Percentiles rank a stretch among this genome's conserved stretches.
Evolutionary conservation across 35 echinoderm and acorn worm genomes (phyloP).

Genomic region (Amphiura filiformis): DNA sequence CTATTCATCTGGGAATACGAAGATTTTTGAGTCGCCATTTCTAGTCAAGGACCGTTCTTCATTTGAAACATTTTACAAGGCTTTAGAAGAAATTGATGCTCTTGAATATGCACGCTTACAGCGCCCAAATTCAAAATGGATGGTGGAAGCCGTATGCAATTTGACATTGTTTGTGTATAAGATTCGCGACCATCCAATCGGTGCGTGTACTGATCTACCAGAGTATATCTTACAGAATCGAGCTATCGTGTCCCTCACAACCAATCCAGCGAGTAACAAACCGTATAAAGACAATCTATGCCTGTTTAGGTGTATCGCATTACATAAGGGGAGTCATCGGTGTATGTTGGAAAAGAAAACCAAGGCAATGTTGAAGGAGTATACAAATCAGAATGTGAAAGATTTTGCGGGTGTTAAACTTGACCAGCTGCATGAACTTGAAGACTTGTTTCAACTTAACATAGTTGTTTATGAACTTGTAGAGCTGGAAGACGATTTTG

Average conservation of each 20-base stretch:
- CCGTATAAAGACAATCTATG: slow-evolving; percentile 40
- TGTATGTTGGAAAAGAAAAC: slow-evolving; percentile 20
- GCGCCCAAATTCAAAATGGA: slow-evolving; percentile 53
- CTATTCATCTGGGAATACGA: not conserved
- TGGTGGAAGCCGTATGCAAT: slow-evolving; percentile 36
- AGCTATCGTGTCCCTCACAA: slow-evolving; percentile 18
- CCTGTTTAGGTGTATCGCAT: slow-evolving; percentile 51
- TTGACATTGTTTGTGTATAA: slow-evolving; percentile 36
- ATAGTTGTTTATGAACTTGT: not conserved
- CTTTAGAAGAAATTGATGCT: slow-evolving; percentile 9
- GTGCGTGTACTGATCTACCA: slow-evolving; percentile 6
- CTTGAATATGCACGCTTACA: slow-evolving; percentile 18
- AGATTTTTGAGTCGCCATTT: slow-evolving; percentile 28
- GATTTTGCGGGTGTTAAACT: not conserved
- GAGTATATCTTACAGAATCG: slow-evolving; percentile 34
- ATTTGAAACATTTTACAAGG: slow-evolving; percentile 15
- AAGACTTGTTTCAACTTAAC: not conserved
- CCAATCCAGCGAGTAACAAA: not conserved
- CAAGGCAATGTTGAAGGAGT: not conserved
- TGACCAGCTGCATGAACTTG: not conserved
- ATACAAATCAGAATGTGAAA: not conserved
- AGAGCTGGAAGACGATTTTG: not conserved
- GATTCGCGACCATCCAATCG: slow-evolving; percentile 38
- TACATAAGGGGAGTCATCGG: not conserved
- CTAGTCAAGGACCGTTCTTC: not conserved